A percentile compares a stretch with the other conserved stretches of the same genome.
Evolutionary conservation across 2,797 vertebrate species (phyloP).

Genomic region (Nothura maculosa): DNA sequence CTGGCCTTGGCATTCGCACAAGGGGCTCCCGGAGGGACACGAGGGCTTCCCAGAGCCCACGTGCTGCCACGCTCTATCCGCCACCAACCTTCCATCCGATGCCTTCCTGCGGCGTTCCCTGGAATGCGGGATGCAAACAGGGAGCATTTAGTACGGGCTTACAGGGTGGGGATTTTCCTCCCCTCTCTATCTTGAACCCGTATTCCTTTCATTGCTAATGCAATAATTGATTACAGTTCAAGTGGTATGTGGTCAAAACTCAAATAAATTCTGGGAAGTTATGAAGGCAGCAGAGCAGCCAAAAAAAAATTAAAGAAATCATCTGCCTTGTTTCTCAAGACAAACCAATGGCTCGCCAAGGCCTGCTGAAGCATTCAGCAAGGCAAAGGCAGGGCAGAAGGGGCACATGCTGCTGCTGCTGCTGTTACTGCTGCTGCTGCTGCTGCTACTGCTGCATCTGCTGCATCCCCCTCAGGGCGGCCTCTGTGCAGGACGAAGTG

Average conservation of each 20-base stretch:
- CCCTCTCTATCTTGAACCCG: neutral
- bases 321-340: neutral
- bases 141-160: neutral
- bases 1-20: neutral
- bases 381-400: neutral
- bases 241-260: neutral
- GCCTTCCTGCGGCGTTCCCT: neutral
- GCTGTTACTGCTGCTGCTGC: too few species aligned
- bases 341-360: neutral
- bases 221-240: slow-evolving; percentile 13
- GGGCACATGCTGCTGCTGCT: neutral
- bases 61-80: neutral
- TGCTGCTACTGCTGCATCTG: neutral
- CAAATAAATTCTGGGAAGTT: slow-evolving; percentile 60
- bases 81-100: too few species aligned
- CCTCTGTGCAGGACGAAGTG: neutral
- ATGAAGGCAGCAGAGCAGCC: fast-evolving
- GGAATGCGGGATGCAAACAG: neutral
- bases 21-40: neutral
- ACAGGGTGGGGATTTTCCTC: neutral
- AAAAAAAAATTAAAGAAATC: slow-evolving; percentile 8
- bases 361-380: neutral
- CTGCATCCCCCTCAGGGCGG: neutral
- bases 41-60: neutral
- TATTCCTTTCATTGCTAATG: neutral